These are phyloP conservation scores for Hydrocynus forskahlii DNA, from an alignment of 2,797 vertebrate genomes.

Conservation along the genomic window DNA sequence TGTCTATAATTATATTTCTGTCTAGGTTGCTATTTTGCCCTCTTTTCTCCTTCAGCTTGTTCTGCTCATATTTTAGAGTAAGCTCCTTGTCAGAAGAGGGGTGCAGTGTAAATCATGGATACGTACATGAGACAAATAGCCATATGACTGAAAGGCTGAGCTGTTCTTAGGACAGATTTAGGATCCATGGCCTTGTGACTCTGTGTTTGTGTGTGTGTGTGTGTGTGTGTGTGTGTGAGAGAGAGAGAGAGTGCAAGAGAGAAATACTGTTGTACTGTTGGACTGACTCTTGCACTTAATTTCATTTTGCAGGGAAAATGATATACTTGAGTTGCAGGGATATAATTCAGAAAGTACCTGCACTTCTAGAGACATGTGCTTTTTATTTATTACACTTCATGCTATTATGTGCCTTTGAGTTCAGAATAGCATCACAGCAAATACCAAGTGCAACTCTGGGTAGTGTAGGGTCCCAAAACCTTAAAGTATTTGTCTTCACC, in stretches of 20 bases:
- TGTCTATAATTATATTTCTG: too few relatives aligned
- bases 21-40: background rate
- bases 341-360: background rate
- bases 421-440: background rate
- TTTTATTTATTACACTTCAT: background rate
- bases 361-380: background rate
- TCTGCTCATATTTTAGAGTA: constrained; percentile 1
- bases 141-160: constrained; percentile 8
- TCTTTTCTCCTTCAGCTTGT: constrained; percentile 19
- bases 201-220: constrained; percentile 22
- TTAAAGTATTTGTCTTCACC: too few relatives aligned
- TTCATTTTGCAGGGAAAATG: background rate
- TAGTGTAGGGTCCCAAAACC: too few relatives aligned
- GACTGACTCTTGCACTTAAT: background rate
- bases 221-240: background rate
- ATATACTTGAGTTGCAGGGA: background rate
- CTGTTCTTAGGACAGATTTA: constrained; percentile 15
- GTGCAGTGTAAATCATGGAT: constrained; percentile 12
- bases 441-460: background rate
- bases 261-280: background rate
- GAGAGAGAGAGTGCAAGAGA: background rate
- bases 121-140: constrained; percentile 1
- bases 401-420: background rate
- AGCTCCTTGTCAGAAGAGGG: background rate
- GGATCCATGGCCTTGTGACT: constrained; percentile 3